Evolutionary conservation across 2,113 vertebrate species (phyloP).

Genomic region (Megaptera novaeangliae): DNA sequence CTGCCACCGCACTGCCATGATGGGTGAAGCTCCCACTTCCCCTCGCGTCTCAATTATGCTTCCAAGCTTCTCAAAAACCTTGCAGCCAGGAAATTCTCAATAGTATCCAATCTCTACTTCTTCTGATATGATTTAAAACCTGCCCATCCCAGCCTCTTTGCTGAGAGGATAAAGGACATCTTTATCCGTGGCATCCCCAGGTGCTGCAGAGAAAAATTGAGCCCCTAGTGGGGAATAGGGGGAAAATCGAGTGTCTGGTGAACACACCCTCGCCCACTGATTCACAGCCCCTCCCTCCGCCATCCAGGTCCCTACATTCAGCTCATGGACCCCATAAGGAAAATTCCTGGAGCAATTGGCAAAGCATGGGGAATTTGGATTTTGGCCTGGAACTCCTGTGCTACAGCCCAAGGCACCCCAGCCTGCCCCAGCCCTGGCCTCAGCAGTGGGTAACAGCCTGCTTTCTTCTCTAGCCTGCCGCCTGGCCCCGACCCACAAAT

Average conservation of each 20-base stretch:
- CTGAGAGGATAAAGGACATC: neutral
- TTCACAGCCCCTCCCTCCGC: neutral
- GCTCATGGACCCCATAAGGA: neutral
- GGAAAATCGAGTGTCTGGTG: neutral
- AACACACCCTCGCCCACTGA: rapidly evolving
- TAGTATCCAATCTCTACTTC: neutral
- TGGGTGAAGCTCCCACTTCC: neutral
- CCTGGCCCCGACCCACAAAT: too few species aligned
- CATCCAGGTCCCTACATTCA: neutral
- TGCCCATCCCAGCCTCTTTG: neutral
- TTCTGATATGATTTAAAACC: neutral
- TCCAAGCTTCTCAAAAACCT: neutral
- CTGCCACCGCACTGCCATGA: rapidly evolving
- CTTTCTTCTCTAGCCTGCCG: neutral
- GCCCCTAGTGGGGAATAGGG: neutral
- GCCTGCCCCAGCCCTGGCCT: neutral
- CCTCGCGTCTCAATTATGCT: neutral
- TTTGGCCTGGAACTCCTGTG: rapidly evolving
- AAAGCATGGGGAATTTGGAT: neutral
- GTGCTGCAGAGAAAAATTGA: neutral
- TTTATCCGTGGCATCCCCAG: neutral
- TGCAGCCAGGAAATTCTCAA: neutral
- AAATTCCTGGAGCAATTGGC: neutral
- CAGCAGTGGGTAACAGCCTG: neutral
- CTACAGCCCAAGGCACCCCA: neutral